phyloP scores from a whole-genome alignment of 2,888 invertebrate genomes.

The Dyspetes luteomarginatus region DNA sequence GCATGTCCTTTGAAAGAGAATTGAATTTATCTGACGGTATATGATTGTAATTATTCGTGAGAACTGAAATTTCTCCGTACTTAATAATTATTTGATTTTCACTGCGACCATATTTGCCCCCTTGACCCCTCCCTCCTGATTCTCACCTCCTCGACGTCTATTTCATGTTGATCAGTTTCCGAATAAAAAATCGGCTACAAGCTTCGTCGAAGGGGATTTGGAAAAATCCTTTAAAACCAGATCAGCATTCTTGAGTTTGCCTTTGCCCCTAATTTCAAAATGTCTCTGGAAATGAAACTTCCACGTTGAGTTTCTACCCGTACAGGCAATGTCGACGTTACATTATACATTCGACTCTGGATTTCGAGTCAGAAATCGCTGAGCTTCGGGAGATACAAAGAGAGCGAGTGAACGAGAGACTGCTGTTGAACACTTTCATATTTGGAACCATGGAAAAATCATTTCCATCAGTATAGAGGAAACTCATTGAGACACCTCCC shows the following conservation, averaged over 20 bases:
- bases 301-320: conserved; percentile 4
- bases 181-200: neutral
- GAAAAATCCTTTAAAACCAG: neutral
- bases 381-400: conserved; percentile 16
- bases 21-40: too few relatives aligned
- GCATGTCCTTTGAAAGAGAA: too few relatives aligned
- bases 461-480: conserved; percentile 46
- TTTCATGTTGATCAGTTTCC: neutral
- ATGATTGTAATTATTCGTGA: too few relatives aligned
- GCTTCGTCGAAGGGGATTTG: neutral
- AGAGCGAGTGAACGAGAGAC: conserved; percentile 25
- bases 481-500: conserved; percentile 44
- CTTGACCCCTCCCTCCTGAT: too few relatives aligned
- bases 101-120: too few relatives aligned
- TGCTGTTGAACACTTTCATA: conserved; percentile 5
- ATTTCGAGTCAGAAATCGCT: conserved; percentile 49
- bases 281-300: conserved; percentile 25
- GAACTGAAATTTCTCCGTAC: too few relatives aligned
- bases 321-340: conserved; percentile 33
- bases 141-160: neutral
- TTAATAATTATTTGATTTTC: too few relatives aligned
- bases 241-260: conserved; percentile 20
- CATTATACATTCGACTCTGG: conserved; percentile 31
- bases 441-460: conserved; percentile 44
- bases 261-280: conserved; percentile 23